Evolutionary conservation across 2,113 vertebrate genomes (phyloP), one percentile per base, ranked within the genome.

Genomic region (Chloebia gouldiae): DNA sequence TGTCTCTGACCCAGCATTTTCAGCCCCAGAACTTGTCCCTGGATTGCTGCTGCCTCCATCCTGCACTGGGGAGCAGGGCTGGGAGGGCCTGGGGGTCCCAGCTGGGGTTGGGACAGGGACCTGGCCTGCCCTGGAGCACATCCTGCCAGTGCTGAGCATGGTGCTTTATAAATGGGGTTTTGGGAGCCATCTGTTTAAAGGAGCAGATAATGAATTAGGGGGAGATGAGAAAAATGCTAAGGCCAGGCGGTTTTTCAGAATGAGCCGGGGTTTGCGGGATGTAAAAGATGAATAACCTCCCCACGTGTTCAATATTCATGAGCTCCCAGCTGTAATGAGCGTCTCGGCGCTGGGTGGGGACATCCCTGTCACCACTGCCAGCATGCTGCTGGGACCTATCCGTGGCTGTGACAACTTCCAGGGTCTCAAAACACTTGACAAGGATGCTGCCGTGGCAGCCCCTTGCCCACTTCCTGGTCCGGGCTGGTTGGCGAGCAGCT

Each of bases 221-320:
- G 93, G 64, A 95, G 95, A 94, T 72, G 95, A 95, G 96, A 94
- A 95, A 95, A 96, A 95, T 73, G 93, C 93, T 95, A 93, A 94
- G 94, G 81, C 94, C 87, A 56, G 94, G 91, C 51, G 47, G 84
- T 95, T 97, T 97, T 95, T 96, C 90, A 93, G 95, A 96, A 95
- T 95, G 96, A 97, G 93, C 81, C 9, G 39, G 65, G 78, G 53
- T 96, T 95, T 94, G 66, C 81, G 11, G 95, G 91, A 96, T 0
- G 50, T 71, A 95, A 89, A 97, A 96, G 94, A 97, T 96, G 94
- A 97, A 97, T 96, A 95, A 96, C 96, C 95, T 96, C 85, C 92
- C 93, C 64, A 49, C 25, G 40, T 77, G 81, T 88, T 97, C 94
- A 96, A 96, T 97, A 97, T 97, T 95, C 95, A 95, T 96, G 93